phyloP scores from a whole-genome alignment of 2,797 vertebrate species.

The Smutsia gigantea region DNA sequence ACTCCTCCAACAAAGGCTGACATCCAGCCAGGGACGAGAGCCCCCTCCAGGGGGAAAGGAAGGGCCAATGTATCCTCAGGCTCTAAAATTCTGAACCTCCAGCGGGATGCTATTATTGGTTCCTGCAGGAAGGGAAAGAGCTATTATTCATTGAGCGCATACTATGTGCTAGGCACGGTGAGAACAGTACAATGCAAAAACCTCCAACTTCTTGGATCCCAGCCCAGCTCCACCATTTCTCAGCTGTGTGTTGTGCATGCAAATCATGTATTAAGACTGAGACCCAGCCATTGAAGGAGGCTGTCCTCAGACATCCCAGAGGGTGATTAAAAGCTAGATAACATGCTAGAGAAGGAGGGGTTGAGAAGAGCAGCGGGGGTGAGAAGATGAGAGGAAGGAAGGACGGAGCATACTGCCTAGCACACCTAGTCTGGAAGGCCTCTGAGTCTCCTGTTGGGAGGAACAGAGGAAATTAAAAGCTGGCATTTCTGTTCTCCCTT shows the following conservation, averaged over 20 bases:
- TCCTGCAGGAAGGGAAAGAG: background rate
- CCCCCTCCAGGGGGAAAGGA: background rate
- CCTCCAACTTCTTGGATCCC: slow-evolving; percentile 29
- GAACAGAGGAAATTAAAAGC: slow-evolving; percentile 21
- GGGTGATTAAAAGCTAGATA: slow-evolving; percentile 13
- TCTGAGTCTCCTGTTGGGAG: background rate
- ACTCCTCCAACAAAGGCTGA: slow-evolving; percentile 15
- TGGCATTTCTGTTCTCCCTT: background rate
- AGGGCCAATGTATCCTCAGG: background rate
- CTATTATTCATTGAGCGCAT: slow-evolving; percentile 33
- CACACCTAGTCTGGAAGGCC: background rate
- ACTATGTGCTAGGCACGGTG: background rate
- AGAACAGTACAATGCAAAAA: background rate
- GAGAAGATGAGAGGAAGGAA: background rate
- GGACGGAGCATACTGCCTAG: background rate
- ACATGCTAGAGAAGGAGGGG: background rate
- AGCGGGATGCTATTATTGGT: background rate
- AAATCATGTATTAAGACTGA: slow-evolving; percentile 45
- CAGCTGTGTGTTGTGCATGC: slow-evolving; percentile 39
- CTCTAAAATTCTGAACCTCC: slow-evolving; percentile 26
- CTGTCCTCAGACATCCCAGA: background rate
- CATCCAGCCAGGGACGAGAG: slow-evolving; percentile 12
- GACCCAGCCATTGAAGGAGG: background rate
- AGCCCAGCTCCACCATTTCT: slow-evolving; percentile 44
- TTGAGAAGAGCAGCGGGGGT: background rate